These are phyloP conservation scores for Pteropus rufus DNA, from an alignment of 2,797 vertebrate species.

Conservation along the genomic window DNA sequence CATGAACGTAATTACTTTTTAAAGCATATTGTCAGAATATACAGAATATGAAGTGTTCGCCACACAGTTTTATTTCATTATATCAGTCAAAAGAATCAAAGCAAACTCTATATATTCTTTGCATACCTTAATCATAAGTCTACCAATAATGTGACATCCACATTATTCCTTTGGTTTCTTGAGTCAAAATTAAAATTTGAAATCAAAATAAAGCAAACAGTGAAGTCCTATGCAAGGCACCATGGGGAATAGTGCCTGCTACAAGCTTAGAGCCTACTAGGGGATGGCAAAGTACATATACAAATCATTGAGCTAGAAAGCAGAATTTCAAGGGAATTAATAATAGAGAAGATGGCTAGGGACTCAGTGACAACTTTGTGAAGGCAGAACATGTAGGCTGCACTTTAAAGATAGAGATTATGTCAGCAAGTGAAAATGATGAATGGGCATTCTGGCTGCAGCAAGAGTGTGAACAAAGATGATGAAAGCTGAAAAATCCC, in stretches of 20 bases:
- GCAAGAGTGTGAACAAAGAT: background rate
- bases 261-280: background rate
- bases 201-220: background rate
- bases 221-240: background rate
- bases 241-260: background rate
- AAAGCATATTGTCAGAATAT: background rate
- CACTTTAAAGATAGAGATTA: background rate
- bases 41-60: background rate
- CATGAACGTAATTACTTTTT: conserved; percentile 69
- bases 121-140: background rate
- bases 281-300: background rate
- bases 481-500: background rate
- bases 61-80: background rate
- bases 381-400: background rate
- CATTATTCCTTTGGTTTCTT: background rate
- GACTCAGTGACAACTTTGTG: background rate
- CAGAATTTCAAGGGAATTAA: background rate
- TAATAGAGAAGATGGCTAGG: background rate
- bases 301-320: background rate
- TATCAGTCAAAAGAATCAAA: background rate
- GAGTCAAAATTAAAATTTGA: background rate
- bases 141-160: background rate
- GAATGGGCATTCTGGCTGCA: background rate
- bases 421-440: background rate
- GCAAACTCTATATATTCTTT: background rate